Evolutionary conservation across 2,888 invertebrate species (phyloP).

Genomic region (Lycia hirtaria): DNA sequence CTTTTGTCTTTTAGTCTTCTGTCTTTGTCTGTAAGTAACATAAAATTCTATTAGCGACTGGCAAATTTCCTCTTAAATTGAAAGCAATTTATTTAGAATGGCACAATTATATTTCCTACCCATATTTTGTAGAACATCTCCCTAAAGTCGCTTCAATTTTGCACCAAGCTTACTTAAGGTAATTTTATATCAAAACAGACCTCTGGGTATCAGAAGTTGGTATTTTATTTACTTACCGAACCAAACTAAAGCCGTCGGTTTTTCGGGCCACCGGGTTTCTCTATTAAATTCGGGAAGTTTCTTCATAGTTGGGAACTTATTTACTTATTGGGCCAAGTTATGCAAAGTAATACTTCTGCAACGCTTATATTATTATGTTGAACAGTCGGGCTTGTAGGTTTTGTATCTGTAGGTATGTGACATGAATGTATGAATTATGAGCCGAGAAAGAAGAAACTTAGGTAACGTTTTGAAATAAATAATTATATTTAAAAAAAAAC

Average conservation of each 20-base stretch:
- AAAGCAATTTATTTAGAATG: too few species aligned
- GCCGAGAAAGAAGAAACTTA: not conserved
- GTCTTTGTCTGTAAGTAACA: too few species aligned
- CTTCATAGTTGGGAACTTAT: constrained; percentile 52
- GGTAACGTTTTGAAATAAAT: not conserved
- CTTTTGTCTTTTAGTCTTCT: too few species aligned
- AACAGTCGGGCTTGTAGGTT: constrained; percentile 17
- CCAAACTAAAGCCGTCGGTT: constrained; percentile 44
- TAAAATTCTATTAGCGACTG: too few species aligned
- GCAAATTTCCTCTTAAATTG: too few species aligned
- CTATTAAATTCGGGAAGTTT: constrained; percentile 57
- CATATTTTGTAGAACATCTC: not conserved
- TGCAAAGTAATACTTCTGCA: constrained; percentile 35
- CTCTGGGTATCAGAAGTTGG: constrained; percentile 26
- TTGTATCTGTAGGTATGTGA: constrained; percentile 5
- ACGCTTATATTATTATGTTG: constrained; percentile 29
- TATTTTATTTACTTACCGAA: constrained; percentile 39
- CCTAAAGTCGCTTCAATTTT: not conserved
- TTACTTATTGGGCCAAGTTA: constrained; percentile 54
- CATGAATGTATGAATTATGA: constrained; percentile 6
- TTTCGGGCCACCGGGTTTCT: constrained; percentile 55
- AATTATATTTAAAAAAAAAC: too few species aligned
- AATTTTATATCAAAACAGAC: constrained; percentile 32
- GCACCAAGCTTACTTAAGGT: constrained; percentile 7
- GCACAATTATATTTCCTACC: too few species aligned